Evolutionary conservation across 2,797 vertebrate genomes (phyloP).

Genomic region (Premnoplex brunnescens): DNA sequence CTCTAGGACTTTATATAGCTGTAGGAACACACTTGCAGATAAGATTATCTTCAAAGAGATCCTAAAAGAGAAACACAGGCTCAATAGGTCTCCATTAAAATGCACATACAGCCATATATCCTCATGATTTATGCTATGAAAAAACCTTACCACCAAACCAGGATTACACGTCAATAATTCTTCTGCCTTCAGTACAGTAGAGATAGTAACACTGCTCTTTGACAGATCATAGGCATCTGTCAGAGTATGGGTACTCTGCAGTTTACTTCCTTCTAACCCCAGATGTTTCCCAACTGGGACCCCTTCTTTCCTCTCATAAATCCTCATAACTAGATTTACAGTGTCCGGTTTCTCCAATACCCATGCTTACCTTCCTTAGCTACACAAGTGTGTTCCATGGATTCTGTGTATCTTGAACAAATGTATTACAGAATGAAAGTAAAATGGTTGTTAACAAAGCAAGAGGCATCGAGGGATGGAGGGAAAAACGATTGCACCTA

Average conservation of each 20-base stretch:
- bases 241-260: background rate
- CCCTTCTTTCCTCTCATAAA: background rate
- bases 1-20: background rate
- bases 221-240: background rate
- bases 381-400: background rate
- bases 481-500: background rate
- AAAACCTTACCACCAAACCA: background rate
- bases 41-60: background rate
- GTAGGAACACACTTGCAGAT: background rate
- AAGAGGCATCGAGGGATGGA: background rate
- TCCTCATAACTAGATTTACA: background rate
- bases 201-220: background rate
- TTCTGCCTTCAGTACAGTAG: background rate
- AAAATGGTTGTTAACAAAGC: background rate
- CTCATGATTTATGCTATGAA: background rate
- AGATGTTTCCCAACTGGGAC: background rate
- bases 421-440: background rate
- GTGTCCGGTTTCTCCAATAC: background rate
- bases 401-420: background rate
- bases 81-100: background rate
- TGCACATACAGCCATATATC: background rate
- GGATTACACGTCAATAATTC: background rate
- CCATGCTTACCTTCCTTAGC: background rate
- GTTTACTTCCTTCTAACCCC: background rate
- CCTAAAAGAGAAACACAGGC: background rate